These are phyloP conservation scores for Leptinotarsa texana DNA, from an alignment of 1,140 invertebrate genomes.

Conservation along the genomic window DNA sequence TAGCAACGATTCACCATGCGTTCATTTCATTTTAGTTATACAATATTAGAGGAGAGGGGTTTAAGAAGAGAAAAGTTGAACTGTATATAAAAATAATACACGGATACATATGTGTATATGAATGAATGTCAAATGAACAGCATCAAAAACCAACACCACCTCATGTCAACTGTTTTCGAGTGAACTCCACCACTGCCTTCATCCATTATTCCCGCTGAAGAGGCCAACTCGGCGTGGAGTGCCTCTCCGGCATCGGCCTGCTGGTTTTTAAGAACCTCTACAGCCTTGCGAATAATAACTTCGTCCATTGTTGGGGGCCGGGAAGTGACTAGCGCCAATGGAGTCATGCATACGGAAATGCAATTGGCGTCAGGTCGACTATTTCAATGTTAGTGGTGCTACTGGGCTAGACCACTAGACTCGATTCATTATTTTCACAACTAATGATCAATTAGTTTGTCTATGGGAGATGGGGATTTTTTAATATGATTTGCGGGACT, in stretches of 20 bases:
- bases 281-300: slow-evolving; percentile 22
- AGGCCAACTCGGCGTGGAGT: slow-evolving; percentile 20
- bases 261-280: slow-evolving; percentile 25
- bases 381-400: not conserved
- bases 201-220: slow-evolving; percentile 16
- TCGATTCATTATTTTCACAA: slow-evolving; percentile 13
- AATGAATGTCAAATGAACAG: too few species aligned
- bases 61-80: too few species aligned
- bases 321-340: slow-evolving; percentile 28
- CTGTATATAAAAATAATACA: too few species aligned
- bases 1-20: too few species aligned
- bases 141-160: not conserved
- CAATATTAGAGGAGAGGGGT: too few species aligned
- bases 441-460: slow-evolving; percentile 27
- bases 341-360: slow-evolving; percentile 24
- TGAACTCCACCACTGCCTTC: not conserved
- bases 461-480: not conserved
- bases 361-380: slow-evolving; percentile 21
- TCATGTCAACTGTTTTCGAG: not conserved
- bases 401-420: slow-evolving; percentile 20
- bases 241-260: slow-evolving; percentile 22
- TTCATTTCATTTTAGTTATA: too few species aligned
- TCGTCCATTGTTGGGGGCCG: slow-evolving; percentile 17
- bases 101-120: too few species aligned
- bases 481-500: too few species aligned